These are phyloP conservation scores for Apoderus coryli DNA, from an alignment of 2,888 invertebrate species.

Conservation along the genomic window DNA sequence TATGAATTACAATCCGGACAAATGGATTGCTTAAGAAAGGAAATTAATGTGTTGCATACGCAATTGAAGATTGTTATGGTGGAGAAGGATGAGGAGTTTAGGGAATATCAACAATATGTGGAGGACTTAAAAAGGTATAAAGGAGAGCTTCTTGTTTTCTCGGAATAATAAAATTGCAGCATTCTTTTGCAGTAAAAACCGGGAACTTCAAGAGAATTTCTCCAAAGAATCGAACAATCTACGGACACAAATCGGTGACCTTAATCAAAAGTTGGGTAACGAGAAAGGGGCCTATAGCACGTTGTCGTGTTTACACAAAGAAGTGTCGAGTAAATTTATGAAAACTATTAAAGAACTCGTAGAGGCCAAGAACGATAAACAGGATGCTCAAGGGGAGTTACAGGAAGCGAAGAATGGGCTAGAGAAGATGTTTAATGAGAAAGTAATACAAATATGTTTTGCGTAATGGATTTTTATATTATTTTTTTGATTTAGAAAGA, in stretches of 20 bases:
- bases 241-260: conserved; percentile 15
- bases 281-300: conserved; percentile 18
- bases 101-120: conserved; percentile 15
- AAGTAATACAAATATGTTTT: too few species aligned
- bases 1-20: conserved; percentile 3
- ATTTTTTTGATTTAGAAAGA: too few species aligned
- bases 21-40: conserved; percentile 14
- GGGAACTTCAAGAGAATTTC: conserved; percentile 14
- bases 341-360: conserved; percentile 21
- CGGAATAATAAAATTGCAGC: too few species aligned
- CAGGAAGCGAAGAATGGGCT: conserved; percentile 11
- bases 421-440: conserved; percentile 15
- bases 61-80: conserved; percentile 14
- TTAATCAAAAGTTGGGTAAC: conserved; percentile 16
- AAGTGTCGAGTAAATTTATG: conserved; percentile 22
- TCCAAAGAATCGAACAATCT: conserved; percentile 17
- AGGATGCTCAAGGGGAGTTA: conserved; percentile 16
- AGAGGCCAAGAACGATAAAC: conserved; percentile 21
- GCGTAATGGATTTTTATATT: too few species aligned
- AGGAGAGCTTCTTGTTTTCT: too few species aligned
- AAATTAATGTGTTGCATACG: conserved; percentile 13
- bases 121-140: conserved; percentile 16
- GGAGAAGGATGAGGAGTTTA: conserved; percentile 16
- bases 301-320: conserved; percentile 22
- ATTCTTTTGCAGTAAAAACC: too few species aligned